Percentiles rank a stretch among this genome's conserved stretches.
Evolutionary conservation across 2,888 invertebrate species (phyloP).

Genomic region (Drosophila borborema): DNA sequence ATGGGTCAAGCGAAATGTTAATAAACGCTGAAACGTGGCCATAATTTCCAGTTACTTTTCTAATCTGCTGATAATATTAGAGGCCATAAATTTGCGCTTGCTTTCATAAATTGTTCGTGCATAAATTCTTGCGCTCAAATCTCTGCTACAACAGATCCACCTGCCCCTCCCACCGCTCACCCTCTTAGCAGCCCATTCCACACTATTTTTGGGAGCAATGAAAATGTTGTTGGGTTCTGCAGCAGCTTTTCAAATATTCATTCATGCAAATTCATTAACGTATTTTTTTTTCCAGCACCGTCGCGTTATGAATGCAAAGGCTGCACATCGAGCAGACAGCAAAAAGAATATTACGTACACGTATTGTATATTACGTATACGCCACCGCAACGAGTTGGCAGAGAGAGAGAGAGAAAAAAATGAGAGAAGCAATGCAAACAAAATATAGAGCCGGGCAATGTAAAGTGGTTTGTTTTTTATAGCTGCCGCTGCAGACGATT

Average conservation of each 20-base stretch:
- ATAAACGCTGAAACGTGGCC: constrained; percentile 51
- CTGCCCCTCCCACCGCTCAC: not conserved
- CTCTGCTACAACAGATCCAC: constrained; percentile 32
- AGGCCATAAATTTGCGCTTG: constrained; percentile 67
- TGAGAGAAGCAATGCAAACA: not conserved
- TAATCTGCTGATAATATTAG: constrained; percentile 73
- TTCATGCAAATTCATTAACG: constrained; percentile 76
- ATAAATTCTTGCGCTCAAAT: constrained; percentile 63
- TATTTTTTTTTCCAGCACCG: constrained; percentile 41
- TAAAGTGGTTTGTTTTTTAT: constrained; percentile 62
- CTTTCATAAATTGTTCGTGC: constrained; percentile 69
- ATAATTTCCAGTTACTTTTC: constrained; percentile 71
- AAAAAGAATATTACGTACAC: constrained; percentile 55
- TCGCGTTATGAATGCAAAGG: constrained; percentile 68
- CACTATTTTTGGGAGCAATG: constrained; percentile 26
- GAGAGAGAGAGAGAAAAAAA: not conserved
- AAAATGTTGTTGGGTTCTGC: constrained; percentile 63
- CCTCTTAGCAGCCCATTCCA: not conserved
- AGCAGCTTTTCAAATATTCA: constrained; percentile 76
- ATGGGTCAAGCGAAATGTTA: constrained; percentile 23
- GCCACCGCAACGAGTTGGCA: constrained; percentile 41
- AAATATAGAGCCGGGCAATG: constrained; percentile 40
- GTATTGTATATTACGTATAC: constrained; percentile 65
- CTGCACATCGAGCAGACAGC: constrained; percentile 62
- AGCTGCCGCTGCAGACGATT: constrained; percentile 60